phyloP scores from a whole-genome alignment of 2,113 vertebrate genomes.

The Corvus hawaiiensis region DNA sequence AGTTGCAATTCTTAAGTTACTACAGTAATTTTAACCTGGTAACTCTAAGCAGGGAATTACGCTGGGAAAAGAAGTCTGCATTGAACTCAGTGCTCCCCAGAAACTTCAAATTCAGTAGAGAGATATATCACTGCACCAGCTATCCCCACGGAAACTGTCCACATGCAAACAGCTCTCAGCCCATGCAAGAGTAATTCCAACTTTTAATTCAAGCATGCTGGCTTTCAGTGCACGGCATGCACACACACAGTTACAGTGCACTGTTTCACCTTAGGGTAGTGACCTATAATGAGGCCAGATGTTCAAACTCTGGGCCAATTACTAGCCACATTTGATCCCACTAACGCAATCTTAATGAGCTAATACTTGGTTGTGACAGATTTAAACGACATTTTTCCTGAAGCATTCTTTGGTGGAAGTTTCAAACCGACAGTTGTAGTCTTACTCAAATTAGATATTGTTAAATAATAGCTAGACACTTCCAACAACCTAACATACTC shows the following conservation, averaged over 20 bases:
- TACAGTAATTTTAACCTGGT: not conserved
- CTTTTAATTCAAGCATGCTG: not conserved
- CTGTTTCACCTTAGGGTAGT: not conserved
- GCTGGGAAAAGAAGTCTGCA: not conserved
- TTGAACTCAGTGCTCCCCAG: not conserved
- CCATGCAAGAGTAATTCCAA: not conserved
- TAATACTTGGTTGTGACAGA: not conserved
- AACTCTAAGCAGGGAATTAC: not conserved
- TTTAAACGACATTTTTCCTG: not conserved
- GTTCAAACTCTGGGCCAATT: not conserved
- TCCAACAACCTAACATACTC: not conserved
- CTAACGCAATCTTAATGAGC: not conserved
- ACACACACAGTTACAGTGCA: not conserved
- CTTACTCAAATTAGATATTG: not conserved
- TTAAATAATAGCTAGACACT: not conserved
- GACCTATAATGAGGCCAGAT: not conserved
- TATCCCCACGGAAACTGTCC: not conserved
- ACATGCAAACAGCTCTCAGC: not conserved
- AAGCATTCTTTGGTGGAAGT: not conserved
- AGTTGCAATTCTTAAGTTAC: not conserved
- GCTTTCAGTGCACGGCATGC: not conserved
- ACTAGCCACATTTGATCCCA: not conserved
- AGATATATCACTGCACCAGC: not conserved
- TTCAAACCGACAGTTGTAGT: not conserved
- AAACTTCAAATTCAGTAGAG: not conserved